Evolutionary conservation across 2,113 vertebrate genomes (phyloP), one percentile per base, ranked within the genome.

Genomic region (Tor tambroides): DNA sequence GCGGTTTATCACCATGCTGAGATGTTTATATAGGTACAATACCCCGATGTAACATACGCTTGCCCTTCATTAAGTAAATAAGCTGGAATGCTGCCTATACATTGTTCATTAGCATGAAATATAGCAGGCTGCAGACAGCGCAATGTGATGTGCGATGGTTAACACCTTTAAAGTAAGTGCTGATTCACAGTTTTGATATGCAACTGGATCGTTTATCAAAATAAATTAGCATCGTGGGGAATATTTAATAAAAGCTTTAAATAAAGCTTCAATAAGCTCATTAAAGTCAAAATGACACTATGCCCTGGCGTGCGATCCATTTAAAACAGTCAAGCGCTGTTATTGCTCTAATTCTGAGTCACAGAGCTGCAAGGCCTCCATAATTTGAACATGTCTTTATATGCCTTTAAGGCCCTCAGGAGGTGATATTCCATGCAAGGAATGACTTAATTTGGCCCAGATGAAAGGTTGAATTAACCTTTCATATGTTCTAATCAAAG

Each of bases 401-500:
- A 12, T 32, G 67, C 26, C 56, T 82, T 38, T 23, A 51, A 69
- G 23, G 75, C 65, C 65, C 83, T 51, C 15, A 67, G 59, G 56
- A 75, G 23, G n/a, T 59, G 26, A 59, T 74, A 61, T 51, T 61
- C 35, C 59, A 41, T 65, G 71, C 21, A 59, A n/a, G 71, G 32
- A 84, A 54, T 35, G 12, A 71, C 72, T 69, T 63, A 80, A 87
- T 78, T 84, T 86, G 56, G 35, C 38, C 21, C 56, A 76, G 26
- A 56, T 81, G 35, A 59, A 84, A 69, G 67, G 41, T 59, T 80
- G 38, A 65, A 72, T 35, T 72, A 75, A 75, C 19, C 65, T 84
- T 84, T 77, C 69, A 80, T 87, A 38, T 84, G 75, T 84, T 86
- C 83, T 65, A 86, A 86, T 86, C 79, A 88, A 83, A 77, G 35